phyloP scores from a whole-genome alignment of 2,113 vertebrate species.

The Hippocampus abdominalis region DNA sequence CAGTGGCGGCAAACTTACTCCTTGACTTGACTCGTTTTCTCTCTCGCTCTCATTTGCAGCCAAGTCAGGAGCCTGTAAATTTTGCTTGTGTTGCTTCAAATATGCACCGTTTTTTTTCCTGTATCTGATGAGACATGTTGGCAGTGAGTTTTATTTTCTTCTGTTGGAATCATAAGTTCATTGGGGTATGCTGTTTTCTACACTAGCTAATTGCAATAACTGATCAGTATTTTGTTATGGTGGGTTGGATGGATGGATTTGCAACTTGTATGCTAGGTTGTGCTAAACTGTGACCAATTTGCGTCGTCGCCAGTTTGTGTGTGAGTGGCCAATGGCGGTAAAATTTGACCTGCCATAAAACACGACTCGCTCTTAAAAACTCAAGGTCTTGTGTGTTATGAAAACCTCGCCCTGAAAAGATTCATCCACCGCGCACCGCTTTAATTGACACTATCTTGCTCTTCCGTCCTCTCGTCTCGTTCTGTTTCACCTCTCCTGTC shows the following conservation, averaged over 20 bases:
- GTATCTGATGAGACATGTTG: neutral
- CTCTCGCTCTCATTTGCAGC: neutral
- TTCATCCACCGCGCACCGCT: neutral
- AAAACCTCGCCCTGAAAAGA: neutral
- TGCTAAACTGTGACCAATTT: neutral
- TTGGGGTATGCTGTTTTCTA: no score
- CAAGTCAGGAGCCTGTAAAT: conserved; percentile 20
- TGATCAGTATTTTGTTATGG: no score
- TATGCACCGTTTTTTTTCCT: neutral
- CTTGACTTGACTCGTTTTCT: conserved; percentile 23
- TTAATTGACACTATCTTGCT: neutral
- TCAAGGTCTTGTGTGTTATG: neutral
- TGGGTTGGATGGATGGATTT: no score
- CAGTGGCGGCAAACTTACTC: conserved; percentile 41
- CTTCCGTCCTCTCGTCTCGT: neutral
- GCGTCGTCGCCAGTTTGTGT: neutral
- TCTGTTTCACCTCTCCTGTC: neutral
- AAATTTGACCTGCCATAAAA: neutral
- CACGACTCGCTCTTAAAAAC: neutral
- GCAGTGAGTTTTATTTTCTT: neutral
- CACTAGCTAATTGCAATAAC: no score
- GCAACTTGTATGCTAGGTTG: no score
- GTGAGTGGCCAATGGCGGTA: neutral
- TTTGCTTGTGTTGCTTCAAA: conserved; percentile 15
- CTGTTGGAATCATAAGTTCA: neutral